Evolutionary conservation across 2,797 vertebrate species (phyloP).

Genomic region (Sebastes diaconus): DNA sequence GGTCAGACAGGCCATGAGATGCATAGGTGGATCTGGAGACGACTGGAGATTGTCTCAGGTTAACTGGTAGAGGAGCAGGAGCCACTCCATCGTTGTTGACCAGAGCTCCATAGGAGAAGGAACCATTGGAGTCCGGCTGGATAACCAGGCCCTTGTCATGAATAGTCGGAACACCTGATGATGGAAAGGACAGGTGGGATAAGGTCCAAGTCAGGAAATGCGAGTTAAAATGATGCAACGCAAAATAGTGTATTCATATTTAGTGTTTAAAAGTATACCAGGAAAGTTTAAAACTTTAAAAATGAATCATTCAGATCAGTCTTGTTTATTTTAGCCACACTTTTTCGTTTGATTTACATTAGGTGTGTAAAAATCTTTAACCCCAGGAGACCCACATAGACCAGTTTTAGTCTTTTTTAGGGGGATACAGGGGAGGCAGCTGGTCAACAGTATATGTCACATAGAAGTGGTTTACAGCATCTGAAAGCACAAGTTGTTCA

Average conservation of each 20-base stretch:
- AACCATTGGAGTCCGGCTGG: slow-evolving; percentile 91
- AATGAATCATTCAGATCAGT: neutral
- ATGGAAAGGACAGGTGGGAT: neutral
- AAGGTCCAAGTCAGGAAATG: neutral
- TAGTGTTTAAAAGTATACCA: neutral
- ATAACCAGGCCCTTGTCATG: slow-evolving; percentile 87
- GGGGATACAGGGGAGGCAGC: too few species aligned
- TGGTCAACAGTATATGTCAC: too few species aligned
- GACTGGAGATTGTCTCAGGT: slow-evolving; percentile 78
- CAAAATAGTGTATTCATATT: neutral
- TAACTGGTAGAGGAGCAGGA: slow-evolving; percentile 82
- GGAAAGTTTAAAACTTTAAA: neutral
- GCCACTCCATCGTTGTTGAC: slow-evolving; percentile 89
- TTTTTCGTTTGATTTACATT: neutral
- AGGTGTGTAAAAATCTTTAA: neutral
- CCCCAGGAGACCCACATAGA: too few species aligned
- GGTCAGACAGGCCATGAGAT: slow-evolving; percentile 76
- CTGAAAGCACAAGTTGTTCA: too few species aligned
- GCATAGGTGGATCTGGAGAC: slow-evolving; percentile 42
- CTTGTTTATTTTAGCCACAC: neutral
- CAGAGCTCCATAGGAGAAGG: slow-evolving; percentile 94
- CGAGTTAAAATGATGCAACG: neutral
- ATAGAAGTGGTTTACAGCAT: neutral
- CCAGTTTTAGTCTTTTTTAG: too few species aligned
- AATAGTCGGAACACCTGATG: slow-evolving; percentile 90